Conservation (phyloP, 2,888 invertebrate genomes). For the Hedya salicella region DNA sequence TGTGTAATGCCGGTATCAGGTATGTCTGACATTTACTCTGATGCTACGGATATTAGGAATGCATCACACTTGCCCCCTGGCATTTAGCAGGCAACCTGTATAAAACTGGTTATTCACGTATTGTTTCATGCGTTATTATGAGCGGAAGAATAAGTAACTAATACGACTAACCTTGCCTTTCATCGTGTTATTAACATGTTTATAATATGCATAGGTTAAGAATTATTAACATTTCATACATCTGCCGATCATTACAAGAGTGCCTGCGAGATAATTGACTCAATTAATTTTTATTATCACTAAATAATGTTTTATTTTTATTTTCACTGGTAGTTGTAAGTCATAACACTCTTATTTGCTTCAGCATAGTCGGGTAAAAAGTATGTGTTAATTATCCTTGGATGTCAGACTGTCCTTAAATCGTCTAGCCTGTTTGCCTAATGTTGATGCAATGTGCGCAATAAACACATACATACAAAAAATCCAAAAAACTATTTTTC, state of each 20-base stretch:
- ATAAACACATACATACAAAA: too few relatives aligned
- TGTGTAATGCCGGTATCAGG: too few relatives aligned
- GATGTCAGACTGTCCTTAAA: too few relatives aligned
- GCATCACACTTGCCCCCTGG: constrained; percentile 7
- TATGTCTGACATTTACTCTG: background rate
- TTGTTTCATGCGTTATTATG: constrained; percentile 28
- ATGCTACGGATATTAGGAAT: constrained; percentile 1
- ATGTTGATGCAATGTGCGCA: too few relatives aligned
- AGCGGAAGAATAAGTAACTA: constrained; percentile 1
- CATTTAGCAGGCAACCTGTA: constrained; percentile 27
- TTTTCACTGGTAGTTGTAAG: too few relatives aligned
- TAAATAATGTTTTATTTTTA: background rate
- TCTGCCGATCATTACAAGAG: constrained; percentile 23
- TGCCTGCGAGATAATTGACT: constrained; percentile 11
- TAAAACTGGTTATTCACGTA: constrained; percentile 16
- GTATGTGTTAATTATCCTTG: too few relatives aligned
- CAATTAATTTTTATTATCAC: too few relatives aligned
- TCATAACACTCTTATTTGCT: too few relatives aligned
- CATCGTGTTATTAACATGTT: constrained; percentile 12
- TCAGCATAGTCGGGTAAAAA: too few relatives aligned
- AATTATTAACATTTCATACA: constrained; percentile 29
- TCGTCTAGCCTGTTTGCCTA: too few relatives aligned
- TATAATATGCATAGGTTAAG: constrained; percentile 22
- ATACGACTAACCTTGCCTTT: constrained; percentile 24
- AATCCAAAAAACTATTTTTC: too few relatives aligned